These are phyloP conservation scores for Prinia subflava DNA, from an alignment of 2,113 vertebrate species.

Conservation along the genomic window DNA sequence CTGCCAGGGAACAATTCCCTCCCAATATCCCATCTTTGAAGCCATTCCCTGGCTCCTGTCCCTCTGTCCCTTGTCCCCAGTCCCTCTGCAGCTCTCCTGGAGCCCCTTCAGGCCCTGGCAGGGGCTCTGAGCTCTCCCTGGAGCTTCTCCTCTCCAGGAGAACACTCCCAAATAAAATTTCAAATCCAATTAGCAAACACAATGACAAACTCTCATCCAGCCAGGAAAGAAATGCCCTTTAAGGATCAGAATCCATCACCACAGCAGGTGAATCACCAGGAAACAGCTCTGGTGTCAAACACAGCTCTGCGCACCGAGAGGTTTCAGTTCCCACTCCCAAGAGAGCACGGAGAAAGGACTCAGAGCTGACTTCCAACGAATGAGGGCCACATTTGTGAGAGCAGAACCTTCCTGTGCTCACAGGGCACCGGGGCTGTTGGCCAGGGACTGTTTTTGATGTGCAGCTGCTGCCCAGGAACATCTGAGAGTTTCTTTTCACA, in stretches of 20 bases:
- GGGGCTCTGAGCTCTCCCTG: neutral
- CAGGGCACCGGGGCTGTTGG: neutral
- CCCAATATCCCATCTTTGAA: rapidly evolving
- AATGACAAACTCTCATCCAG: neutral
- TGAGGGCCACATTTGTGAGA: neutral
- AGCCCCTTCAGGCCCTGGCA: neutral
- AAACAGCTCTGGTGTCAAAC: neutral
- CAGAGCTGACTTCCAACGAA: slow-evolving; percentile 12
- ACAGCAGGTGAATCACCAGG: neutral
- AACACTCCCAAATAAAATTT: neutral
- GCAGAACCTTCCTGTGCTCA: neutral
- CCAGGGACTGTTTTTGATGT: slow-evolving; percentile 25
- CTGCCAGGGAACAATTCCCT: neutral
- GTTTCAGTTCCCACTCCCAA: neutral
- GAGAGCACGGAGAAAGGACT: neutral
- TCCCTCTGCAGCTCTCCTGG: neutral
- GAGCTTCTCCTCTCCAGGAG: neutral
- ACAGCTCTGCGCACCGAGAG: neutral
- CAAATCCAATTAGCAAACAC: neutral
- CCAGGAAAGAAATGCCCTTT: neutral
- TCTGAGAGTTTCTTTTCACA: slow-evolving; percentile 55
- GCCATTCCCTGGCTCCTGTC: neutral
- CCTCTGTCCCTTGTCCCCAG: rapidly evolving
- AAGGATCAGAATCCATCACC: neutral
- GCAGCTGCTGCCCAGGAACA: slow-evolving; percentile 53